Evolutionary conservation across 2,888 invertebrate species (phyloP).

Genomic region (Athalia circularis): DNA sequence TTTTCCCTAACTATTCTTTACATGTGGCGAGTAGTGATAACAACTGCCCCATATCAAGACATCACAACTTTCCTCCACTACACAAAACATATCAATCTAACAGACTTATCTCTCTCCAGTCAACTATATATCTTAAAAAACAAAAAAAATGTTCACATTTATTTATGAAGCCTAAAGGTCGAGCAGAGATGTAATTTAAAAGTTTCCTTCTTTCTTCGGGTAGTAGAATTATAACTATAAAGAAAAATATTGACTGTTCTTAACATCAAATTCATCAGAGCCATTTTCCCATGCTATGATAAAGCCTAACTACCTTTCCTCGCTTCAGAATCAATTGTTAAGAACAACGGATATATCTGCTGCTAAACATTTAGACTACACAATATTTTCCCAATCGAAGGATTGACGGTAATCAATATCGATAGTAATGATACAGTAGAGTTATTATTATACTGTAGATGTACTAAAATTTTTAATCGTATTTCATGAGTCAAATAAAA

Average conservation of each 20-base stretch:
- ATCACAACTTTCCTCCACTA: neutral
- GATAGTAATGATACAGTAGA: constrained; percentile 3
- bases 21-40: constrained; percentile 9
- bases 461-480: neutral
- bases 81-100: constrained; percentile 25
- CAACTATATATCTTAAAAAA: constrained; percentile 1
- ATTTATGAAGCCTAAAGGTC: constrained; percentile 22
- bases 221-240: neutral
- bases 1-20: constrained; percentile 10
- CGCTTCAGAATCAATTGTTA: neutral
- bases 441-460: constrained; percentile 3
- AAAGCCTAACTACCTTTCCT: neutral
- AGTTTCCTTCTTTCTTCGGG: neutral
- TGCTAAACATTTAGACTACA: constrained; percentile 3
- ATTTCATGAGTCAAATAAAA: constrained; percentile 10
- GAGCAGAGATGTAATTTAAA: neutral
- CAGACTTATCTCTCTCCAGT: constrained; percentile 20
- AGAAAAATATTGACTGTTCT: constrained; percentile 3
- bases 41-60: neutral
- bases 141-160: constrained; percentile 7
- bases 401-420: constrained; percentile 9
- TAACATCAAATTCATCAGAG: neutral
- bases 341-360: neutral
- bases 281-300: neutral
- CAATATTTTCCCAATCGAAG: constrained; percentile 4